A percentile compares a stretch with the other conserved stretches of the same genome.
Evolutionary conservation across 2,113 vertebrate species (phyloP).

Genomic region (Saiga tatarica): DNA sequence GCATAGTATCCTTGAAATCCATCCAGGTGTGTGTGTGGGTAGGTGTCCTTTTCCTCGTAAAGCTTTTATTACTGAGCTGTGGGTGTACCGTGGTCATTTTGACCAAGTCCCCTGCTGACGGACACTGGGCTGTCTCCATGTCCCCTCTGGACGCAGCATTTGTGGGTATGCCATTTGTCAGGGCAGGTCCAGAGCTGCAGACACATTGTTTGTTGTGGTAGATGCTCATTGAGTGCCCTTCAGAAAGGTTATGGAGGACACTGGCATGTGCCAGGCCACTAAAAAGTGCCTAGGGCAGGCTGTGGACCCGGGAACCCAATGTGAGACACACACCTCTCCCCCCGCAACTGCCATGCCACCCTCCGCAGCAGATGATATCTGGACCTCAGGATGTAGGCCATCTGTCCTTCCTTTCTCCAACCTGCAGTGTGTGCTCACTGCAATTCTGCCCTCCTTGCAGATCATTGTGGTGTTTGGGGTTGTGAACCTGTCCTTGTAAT

Average conservation of each 20-base stretch:
- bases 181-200: not conserved
- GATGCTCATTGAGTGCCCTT: not conserved
- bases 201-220: not conserved
- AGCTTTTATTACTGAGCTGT: not conserved
- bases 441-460: rapidly evolving
- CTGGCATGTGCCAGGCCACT: not conserved
- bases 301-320: rapidly evolving
- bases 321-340: not conserved
- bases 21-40: not conserved
- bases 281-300: not conserved
- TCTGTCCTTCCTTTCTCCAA: not conserved
- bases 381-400: not conserved
- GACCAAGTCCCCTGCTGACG: rapidly evolving
- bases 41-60: not conserved
- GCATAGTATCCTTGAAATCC: not conserved
- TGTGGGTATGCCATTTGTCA: not conserved
- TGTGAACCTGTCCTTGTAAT: not conserved
- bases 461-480: not conserved
- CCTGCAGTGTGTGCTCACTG: not conserved
- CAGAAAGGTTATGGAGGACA: not conserved
- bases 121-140: not conserved
- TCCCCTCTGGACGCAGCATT: not conserved
- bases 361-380: not conserved
- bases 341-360: rapidly evolving
- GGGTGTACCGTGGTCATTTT: not conserved